Evolutionary conservation across 2,797 vertebrate genomes (phyloP).

Genomic region (Crenichthys baileyi): DNA sequence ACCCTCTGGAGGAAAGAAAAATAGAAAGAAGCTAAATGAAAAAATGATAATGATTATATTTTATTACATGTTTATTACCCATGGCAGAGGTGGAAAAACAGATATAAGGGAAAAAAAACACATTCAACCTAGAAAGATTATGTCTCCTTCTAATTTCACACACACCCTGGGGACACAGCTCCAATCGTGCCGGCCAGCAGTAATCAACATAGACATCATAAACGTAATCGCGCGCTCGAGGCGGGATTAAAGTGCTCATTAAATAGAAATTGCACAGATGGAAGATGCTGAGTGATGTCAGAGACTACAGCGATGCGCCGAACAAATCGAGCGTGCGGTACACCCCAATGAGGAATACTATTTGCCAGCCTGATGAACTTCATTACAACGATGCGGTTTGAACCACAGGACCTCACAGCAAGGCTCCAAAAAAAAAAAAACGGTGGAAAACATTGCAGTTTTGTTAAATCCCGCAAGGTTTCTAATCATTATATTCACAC

Average conservation of each 20-base stretch:
- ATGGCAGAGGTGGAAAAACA: not conserved
- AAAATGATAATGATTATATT: not conserved
- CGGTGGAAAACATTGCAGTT: not conserved
- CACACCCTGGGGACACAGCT: constrained; percentile 20
- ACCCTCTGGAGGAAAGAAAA: constrained; percentile 46
- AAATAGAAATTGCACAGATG: constrained; percentile 55
- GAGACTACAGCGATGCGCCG: constrained; percentile 26
- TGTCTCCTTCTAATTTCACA: constrained; percentile 22
- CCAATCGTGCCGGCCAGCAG: constrained; percentile 19
- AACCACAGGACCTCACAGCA: not conserved
- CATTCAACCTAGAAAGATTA: constrained; percentile 6
- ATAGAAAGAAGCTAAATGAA: not conserved
- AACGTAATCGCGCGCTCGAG: constrained; percentile 41
- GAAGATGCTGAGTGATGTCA: constrained; percentile 42
- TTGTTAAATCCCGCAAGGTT: not conserved
- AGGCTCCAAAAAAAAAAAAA: not conserved
- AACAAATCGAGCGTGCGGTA: constrained; percentile 39
- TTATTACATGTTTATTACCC: not conserved
- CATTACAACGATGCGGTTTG: constrained; percentile 2
- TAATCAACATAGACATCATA: constrained; percentile 51
- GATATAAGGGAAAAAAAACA: constrained; percentile 6
- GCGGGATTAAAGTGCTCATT: constrained; percentile 53
- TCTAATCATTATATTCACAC: not conserved
- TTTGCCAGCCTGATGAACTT: constrained; percentile 26
- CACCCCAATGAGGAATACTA: constrained; percentile 17